Evolutionary conservation across 2,797 vertebrate genomes (phyloP), one percentile per base, ranked within the genome.

Genomic region (Halcyon badia): DNA sequence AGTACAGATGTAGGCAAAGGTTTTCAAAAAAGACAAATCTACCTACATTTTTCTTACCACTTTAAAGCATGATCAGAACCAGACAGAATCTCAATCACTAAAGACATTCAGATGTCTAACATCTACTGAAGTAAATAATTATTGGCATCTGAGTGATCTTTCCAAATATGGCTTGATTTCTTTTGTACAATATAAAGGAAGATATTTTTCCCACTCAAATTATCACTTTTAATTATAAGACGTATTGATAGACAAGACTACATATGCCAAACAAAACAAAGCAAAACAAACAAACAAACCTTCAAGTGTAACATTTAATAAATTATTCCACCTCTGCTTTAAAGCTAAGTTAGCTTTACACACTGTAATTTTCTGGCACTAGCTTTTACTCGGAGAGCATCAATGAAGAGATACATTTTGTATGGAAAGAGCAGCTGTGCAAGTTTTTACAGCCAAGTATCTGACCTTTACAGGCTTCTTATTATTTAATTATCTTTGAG

Each of bases 401-500:
- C 88, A 89, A 35, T 49, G 80, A 84, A 91, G 66, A 90, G 51
- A 89, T 30, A 84, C 4, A 49, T 20, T 25, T 31, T 30, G 39
- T 21, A 83, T 2, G 64, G n/a, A 72, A 94, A 86, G 8, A 73
- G 64, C 26, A 79, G 86, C 46, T 18, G 2, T 28, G 39, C 52
- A 94, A 94, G 24, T 56, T 92, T 90, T 85, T 70, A 87, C 64
- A 87, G 88, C 56, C 73, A 92, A 90, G 24, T n/a, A 80, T 90
- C 78, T 95, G 94, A 95, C 95, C 93, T 96, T 96, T 94, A 84
- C 14, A 85, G 66, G 35, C 44, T 93, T 75, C 61, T 86, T 93
- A 93, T 95, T 96, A 90, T 90, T 96, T 95, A 82, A 90, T 94
- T 95, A 65, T 68, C 88, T 87, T 87, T 83, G 83, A 94, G 81